phyloP scores from a whole-genome alignment of 2,113 vertebrate species.

The Scomber scombrus region DNA sequence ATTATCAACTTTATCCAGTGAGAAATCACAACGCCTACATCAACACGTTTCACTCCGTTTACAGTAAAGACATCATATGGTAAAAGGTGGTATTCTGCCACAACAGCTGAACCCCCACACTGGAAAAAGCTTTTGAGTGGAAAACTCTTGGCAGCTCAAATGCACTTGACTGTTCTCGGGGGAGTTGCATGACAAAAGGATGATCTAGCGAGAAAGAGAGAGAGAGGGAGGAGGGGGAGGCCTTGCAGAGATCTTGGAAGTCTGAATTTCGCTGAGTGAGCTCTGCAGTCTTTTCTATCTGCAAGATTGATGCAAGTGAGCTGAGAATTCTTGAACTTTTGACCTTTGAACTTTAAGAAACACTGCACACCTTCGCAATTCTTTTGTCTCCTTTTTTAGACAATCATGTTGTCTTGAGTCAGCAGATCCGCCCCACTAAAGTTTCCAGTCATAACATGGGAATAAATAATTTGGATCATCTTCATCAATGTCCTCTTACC shows the following conservation, averaged over 20 bases:
- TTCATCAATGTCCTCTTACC: constrained; percentile 27
- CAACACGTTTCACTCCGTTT: constrained; percentile 41
- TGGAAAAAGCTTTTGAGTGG: constrained; percentile 56
- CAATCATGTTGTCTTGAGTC: constrained; percentile 11
- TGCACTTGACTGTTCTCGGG: constrained; percentile 44
- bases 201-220: constrained; percentile 44
- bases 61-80: constrained; percentile 46
- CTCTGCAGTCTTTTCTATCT: constrained; percentile 42
- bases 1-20: constrained; percentile 18
- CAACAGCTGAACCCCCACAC: constrained; percentile 60
- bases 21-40: constrained; percentile 16
- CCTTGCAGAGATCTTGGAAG: constrained; percentile 21
- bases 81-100: constrained; percentile 57
- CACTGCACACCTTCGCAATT: constrained; percentile 24
- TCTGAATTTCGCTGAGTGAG: constrained; percentile 48
- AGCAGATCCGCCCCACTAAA: constrained; percentile 34
- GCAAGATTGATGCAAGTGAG: constrained; percentile 43
- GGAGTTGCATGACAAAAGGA: constrained; percentile 67
- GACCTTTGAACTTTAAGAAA: constrained; percentile 36
- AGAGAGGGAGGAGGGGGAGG: neutral
- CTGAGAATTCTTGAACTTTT: constrained; percentile 33
- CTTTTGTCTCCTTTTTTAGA: constrained; percentile 15
- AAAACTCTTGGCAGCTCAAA: constrained; percentile 64
- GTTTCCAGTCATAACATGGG: constrained; percentile 44
- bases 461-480: constrained; percentile 48